phyloP scores from a whole-genome alignment of 2,113 vertebrate genomes.

The Pterophyllum scalare region DNA sequence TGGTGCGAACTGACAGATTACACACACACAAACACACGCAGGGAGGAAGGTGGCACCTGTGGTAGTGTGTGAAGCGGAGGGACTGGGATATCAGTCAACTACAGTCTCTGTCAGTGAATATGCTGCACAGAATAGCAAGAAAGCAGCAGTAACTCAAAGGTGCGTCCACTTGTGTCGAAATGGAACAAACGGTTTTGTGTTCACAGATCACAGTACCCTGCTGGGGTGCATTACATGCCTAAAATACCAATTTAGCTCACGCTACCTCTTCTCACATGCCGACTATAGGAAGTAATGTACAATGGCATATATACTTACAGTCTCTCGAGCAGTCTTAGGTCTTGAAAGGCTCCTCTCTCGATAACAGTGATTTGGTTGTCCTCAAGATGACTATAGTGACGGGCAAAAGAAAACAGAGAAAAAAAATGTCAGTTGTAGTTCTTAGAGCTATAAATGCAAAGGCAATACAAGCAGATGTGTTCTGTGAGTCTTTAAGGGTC shows the following conservation, averaged over 20 bases:
- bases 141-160: not conserved
- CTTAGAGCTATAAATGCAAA: not conserved
- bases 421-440: slow-evolving; percentile 1
- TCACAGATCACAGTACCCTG: not conserved
- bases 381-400: slow-evolving; percentile 89
- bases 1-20: slow-evolving; percentile 52
- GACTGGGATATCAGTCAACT: slow-evolving; percentile 37
- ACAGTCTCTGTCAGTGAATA: slow-evolving; percentile 1
- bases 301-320: slow-evolving; percentile 87
- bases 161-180: not conserved
- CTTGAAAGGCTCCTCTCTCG: slow-evolving; percentile 97
- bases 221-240: not conserved
- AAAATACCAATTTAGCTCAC: not conserved
- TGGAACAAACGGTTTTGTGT: not conserved
- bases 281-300: not conserved
- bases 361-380: slow-evolving; percentile 97
- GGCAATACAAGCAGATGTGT: not conserved
- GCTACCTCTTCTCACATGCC: not conserved
- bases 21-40: not conserved
- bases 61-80: slow-evolving; percentile 57
- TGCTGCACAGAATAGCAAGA: slow-evolving; percentile 2
- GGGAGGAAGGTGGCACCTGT: not conserved
- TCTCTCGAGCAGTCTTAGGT: slow-evolving; percentile 94
- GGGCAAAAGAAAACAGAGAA: slow-evolving; percentile 40
- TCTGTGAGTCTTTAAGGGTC: not conserved